Percentiles rank a stretch among this genome's conserved stretches.
Conservation (phyloP, 2,113 vertebrate genomes). For the Dicerorhinus sumatrensis region DNA sequence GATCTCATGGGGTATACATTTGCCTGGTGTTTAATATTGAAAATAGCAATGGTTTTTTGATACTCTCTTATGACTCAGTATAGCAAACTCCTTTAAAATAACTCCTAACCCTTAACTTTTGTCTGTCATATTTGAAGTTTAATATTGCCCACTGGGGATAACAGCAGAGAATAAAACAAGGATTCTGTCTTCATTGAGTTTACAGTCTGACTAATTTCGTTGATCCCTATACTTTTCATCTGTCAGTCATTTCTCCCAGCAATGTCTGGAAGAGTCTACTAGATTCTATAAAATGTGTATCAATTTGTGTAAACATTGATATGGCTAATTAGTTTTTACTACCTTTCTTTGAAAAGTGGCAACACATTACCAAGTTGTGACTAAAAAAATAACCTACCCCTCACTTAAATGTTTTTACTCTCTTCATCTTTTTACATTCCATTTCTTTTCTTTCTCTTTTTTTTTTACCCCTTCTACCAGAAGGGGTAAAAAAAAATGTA, state of each 20-base stretch:
- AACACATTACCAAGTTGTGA: neutral
- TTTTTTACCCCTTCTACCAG: too few relatives aligned
- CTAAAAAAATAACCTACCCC: neutral
- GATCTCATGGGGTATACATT: neutral
- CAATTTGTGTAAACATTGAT: neutral
- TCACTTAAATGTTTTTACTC: neutral
- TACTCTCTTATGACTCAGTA: neutral
- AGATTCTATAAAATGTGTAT: neutral
- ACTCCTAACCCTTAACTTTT: neutral
- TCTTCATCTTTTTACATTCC: neutral
- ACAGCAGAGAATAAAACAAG: neutral
- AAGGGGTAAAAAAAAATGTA: too few relatives aligned
- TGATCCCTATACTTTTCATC: neutral
- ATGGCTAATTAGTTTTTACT: neutral
- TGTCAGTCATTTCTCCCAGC: neutral
- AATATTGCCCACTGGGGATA: neutral
- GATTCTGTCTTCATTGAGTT: constrained; percentile 11
- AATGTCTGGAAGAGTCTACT: neutral
- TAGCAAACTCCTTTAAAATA: constrained; percentile 28
- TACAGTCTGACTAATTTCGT: neutral
- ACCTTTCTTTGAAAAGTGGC: neutral
- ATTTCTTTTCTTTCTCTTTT: neutral
- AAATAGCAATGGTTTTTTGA: neutral
- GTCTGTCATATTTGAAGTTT: neutral
- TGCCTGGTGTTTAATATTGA: neutral